A percentile compares a stretch with the other conserved stretches of the same genome.
Conservation (phyloP, 1,140 invertebrate species). For the Trichogramma pretiosum region DNA sequence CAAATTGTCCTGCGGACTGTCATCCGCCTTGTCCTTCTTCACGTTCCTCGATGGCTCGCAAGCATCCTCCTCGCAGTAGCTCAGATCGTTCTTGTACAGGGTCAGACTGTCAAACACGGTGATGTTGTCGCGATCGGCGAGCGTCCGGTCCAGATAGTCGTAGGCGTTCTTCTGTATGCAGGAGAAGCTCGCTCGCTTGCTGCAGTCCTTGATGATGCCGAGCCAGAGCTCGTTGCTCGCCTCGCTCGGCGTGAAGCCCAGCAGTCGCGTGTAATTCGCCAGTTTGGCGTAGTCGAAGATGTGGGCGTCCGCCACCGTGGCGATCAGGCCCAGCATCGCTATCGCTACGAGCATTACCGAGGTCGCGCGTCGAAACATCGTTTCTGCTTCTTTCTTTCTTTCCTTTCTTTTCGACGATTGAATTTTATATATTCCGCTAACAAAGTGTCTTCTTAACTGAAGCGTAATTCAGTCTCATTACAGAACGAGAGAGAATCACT, state of each 20-base stretch:
- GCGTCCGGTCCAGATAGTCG: slow-evolving; percentile 54
- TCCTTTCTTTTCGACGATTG: too few species aligned
- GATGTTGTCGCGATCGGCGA: slow-evolving; percentile 56
- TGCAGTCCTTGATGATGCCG: slow-evolving; percentile 60
- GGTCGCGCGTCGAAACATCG: slow-evolving; percentile 5
- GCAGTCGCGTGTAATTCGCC: slow-evolving; percentile 24
- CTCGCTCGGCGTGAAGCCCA: slow-evolving; percentile 25
- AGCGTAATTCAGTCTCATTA: too few species aligned
- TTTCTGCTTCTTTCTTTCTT: too few species aligned
- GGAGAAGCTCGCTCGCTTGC: slow-evolving; percentile 52
- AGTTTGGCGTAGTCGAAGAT: slow-evolving; percentile 32
- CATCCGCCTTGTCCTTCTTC: slow-evolving; percentile 23
- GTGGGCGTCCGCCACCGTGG: slow-evolving; percentile 14
- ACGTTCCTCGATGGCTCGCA: slow-evolving; percentile 34
- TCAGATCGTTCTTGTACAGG: slow-evolving; percentile 58
- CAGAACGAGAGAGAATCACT: too few species aligned
- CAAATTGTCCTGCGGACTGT: slow-evolving; percentile 20
- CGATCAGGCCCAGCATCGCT: neutral
- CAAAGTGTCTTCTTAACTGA: too few species aligned
- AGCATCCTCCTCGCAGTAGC: slow-evolving; percentile 45
- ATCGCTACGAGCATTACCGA: slow-evolving; percentile 26
- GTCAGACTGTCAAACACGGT: slow-evolving; percentile 60
- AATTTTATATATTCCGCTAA: too few species aligned
- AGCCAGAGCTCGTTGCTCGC: slow-evolving; percentile 63
- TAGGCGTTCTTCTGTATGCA: slow-evolving; percentile 71